Base-by-base conservation (phyloP, 2,797 vertebrate genomes). In the Gadopsis marmoratus region DNA sequence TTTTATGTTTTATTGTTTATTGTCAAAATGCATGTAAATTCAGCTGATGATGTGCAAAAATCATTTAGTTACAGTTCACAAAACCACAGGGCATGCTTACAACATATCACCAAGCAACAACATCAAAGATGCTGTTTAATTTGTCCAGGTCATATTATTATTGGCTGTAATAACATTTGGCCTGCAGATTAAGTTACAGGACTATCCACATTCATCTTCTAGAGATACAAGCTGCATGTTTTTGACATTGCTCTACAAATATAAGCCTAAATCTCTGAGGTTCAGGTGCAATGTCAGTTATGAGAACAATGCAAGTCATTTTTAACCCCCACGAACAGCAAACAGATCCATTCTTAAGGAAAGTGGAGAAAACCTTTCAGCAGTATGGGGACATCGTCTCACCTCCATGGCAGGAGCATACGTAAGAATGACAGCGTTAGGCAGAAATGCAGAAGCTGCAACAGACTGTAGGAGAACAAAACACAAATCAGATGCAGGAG, bases 1-100 rank as follows among this genome's bases (percentile, higher is more conserved):
- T 47, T 60, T 33, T 16, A 1, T 60, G 12, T 65, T 82, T 71
- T 75, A 74, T 81, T 78, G n/a, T n/a, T 45, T 26, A 26, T n/a
- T 26, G 47, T 45, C 7, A 31, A 35, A 67, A 43, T 69, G 35
- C 17, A 60, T 67, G 37, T 45, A 35, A 69, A 77, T 29, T 26
- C 23, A 78, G 10, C 37, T 23, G 39, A 12, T 47, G 14, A 64
- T 31, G 6, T 35, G 5, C 31, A 84, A 2, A 37, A 1, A 37
- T 48, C 12, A 31, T 43, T 69, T 47, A 55, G 35, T 56, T 33
- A 23, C 58, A 69, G 3, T 39, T 48, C 6, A 60, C 37, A 77
- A 79, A 45, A 71, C 26, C 47, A 31, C 23, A 69, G 8, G 13
- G 39, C 29, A 65, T 47, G 29, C 14, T 78, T 56, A 35, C 21